A percentile compares a stretch with the other conserved stretches of the same genome.
Evolutionary conservation across 1,140 invertebrate species (phyloP).

Genomic region (Chlorops oryzae): DNA sequence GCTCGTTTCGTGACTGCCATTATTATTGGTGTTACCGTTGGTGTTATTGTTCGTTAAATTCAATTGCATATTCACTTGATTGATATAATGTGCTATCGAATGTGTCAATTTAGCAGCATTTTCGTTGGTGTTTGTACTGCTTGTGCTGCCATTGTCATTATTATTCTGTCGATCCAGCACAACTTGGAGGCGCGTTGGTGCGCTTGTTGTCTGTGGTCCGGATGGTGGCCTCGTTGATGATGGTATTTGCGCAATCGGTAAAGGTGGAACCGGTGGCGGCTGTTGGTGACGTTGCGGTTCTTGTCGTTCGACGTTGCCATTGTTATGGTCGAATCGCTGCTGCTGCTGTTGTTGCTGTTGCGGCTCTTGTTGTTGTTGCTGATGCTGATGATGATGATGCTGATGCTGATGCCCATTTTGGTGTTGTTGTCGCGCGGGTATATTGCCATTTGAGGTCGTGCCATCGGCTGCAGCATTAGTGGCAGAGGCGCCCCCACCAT

Average conservation of each 20-base stretch:
- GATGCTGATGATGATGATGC: too few relatives aligned
- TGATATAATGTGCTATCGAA: slow-evolving; percentile 19
- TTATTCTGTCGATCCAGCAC: background rate
- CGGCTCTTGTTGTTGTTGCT: slow-evolving; percentile 7
- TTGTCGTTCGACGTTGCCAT: slow-evolving; percentile 12
- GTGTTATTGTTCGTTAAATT: slow-evolving; percentile 29
- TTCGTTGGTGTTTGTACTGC: slow-evolving; percentile 9
- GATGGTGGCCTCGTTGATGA: too few relatives aligned
- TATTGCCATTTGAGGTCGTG: slow-evolving; percentile 1
- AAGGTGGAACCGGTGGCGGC: slow-evolving; percentile 4
- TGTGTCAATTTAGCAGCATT: too few relatives aligned
- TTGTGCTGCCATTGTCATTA: slow-evolving; percentile 11
- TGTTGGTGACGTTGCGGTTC: slow-evolving; percentile 6
- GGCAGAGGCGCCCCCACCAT: slow-evolving; percentile 14
- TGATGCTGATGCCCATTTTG: too few relatives aligned
- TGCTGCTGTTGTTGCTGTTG: slow-evolving; percentile 10
- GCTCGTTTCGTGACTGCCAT: slow-evolving; percentile 2
- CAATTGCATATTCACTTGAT: slow-evolving; percentile 25
- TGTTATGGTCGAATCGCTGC: slow-evolving; percentile 8
- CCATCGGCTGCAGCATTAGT: slow-evolving; percentile 15
- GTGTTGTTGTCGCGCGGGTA: background rate
- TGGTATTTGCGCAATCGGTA: slow-evolving; percentile 12
- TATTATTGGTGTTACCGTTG: slow-evolving; percentile 14
- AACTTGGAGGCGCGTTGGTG: too few relatives aligned
- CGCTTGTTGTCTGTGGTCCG: slow-evolving; percentile 15